These are phyloP conservation scores for Diplolepis rosae DNA, from an alignment of 2,888 invertebrate genomes.

Conservation along the genomic window DNA sequence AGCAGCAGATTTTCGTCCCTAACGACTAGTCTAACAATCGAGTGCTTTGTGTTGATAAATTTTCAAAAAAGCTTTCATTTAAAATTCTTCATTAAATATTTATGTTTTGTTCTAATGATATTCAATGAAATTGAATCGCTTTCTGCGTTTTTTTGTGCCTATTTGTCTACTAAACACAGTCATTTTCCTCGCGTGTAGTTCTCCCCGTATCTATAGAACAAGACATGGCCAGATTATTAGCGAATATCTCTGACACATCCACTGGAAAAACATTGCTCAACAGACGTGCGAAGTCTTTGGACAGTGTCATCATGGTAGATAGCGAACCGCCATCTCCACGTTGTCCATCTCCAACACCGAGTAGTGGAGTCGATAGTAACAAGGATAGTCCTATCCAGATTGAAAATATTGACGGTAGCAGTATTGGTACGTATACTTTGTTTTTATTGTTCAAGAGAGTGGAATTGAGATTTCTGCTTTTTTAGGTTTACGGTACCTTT, in stretches of 20 bases:
- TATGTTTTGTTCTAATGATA: constrained; percentile 16
- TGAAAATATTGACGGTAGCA: constrained; percentile 81
- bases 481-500: not conserved
- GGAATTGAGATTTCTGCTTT: constrained; percentile 1
- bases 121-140: constrained; percentile 29
- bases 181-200: constrained; percentile 61
- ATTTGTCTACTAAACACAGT: constrained; percentile 23
- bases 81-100: constrained; percentile 11
- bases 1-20: constrained; percentile 35
- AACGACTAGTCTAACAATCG: constrained; percentile 10
- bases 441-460: not conserved
- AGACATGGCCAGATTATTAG: constrained; percentile 70
- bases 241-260: constrained; percentile 50
- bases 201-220: constrained; percentile 71
- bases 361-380: constrained; percentile 90
- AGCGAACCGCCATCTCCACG: constrained; percentile 79
- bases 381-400: constrained; percentile 91
- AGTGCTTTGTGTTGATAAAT: constrained; percentile 39
- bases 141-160: constrained; percentile 4
- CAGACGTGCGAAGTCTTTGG: constrained; percentile 69
- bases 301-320: constrained; percentile 71
- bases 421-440: constrained; percentile 72
- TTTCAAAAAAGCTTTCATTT: not conserved
- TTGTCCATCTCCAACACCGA: constrained; percentile 91
- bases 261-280: constrained; percentile 58